Evolutionary conservation across 2,888 invertebrate genomes (phyloP), one percentile per base, ranked within the genome.

Genomic region (Zygothrica quintamaculata): DNA sequence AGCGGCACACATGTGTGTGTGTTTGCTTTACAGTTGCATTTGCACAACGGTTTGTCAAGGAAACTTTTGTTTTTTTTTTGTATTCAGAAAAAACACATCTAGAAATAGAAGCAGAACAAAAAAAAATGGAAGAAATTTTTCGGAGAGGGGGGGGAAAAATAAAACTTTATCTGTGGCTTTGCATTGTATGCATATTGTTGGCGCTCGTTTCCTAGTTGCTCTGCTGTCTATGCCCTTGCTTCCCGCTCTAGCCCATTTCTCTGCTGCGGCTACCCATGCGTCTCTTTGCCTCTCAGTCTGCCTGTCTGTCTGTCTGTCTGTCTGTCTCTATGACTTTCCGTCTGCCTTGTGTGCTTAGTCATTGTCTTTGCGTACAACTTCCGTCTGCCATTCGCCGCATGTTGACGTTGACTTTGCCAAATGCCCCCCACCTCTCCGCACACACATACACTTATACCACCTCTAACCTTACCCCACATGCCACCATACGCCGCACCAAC

Each of bases 311-410:
- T 22, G 12, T 9, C 22, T 31, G 18, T 50, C 42, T 12, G 29
- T 43, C 46, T 48, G 48, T 48, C 42, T 29, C 29, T 55, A 12
- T 29, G 52, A 13, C 40, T 52, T 56, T 48, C 43, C 48, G 53
- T 65, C 66, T 44, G 56, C 31, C 59, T 71, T 39, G 60, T 81
- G 65, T 78, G 84, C 78, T 82, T 85, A 73, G 79, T 80, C 84
- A 75, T 85, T 80, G 86, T 85, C 76, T 76, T 84, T 82, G 82
- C 86, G 73, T 78, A 81, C 69, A 85, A 75, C 76, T 80, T 75
- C 84, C 78, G 73, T 66, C 65, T 81, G 85, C 65, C 82, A 65
- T 74, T 77, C 69, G 65, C 75, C 78, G 71, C 75, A 70, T 71
- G 67, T 82, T 82, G 71, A 76, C 84, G 77, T 71, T 74, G 71